These are phyloP conservation scores for Cryptocephalus primarius DNA, from an alignment of 2,888 invertebrate genomes.

Conservation along the genomic window DNA sequence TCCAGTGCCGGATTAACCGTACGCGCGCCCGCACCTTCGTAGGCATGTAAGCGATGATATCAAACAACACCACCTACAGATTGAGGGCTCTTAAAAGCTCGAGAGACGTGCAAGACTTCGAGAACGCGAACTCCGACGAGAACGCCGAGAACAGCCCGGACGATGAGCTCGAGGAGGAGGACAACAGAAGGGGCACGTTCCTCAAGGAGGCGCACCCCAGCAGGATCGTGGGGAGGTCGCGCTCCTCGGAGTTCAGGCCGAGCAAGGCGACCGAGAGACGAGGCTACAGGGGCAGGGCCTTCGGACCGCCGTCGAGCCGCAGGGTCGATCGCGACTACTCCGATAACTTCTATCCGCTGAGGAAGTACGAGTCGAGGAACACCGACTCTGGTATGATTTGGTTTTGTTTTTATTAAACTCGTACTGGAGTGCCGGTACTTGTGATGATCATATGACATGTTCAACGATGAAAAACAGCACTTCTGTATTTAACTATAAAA, in stretches of 20 bases:
- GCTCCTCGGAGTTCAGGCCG: constrained; percentile 28
- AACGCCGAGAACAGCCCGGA: constrained; percentile 31
- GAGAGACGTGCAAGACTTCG: constrained; percentile 34
- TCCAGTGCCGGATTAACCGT: too few relatives aligned
- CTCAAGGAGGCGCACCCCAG: constrained; percentile 14
- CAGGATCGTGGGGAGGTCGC: constrained; percentile 18
- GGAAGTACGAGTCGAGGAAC: constrained; percentile 38
- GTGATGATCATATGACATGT: too few relatives aligned
- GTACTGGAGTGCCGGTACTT: too few relatives aligned
- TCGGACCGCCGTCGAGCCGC: constrained; percentile 21
- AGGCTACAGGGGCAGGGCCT: constrained; percentile 20
- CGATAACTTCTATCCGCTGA: constrained; percentile 30
- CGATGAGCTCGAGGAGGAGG: constrained; percentile 20
- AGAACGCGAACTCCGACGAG: constrained; percentile 42
- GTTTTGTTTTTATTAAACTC: too few relatives aligned
- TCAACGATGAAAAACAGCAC: too few relatives aligned
- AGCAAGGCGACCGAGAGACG: constrained; percentile 21
- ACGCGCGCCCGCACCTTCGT: too few relatives aligned
- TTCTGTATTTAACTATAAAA: too few relatives aligned
- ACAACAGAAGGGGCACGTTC: constrained; percentile 14
- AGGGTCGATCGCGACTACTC: constrained; percentile 31
- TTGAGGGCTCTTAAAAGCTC: constrained; percentile 49
- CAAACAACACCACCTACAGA: constrained; percentile 50
- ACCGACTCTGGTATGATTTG: constrained; percentile 10
- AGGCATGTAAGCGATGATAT: constrained; percentile 52